Conservation (phyloP, 2,888 invertebrate genomes). For the Agrilus mali region DNA sequence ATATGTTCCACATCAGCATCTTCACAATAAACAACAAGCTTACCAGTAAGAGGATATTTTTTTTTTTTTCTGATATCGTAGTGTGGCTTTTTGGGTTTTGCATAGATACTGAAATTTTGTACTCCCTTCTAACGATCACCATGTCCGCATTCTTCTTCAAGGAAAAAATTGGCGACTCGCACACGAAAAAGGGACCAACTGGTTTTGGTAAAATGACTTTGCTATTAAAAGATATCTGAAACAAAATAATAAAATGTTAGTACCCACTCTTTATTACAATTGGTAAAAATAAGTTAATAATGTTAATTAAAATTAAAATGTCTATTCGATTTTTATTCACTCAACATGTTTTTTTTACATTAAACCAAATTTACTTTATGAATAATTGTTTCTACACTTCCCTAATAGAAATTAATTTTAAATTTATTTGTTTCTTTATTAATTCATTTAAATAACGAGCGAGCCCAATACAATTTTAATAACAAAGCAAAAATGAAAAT, state of each 20-base stretch:
- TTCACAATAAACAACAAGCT: slow-evolving; percentile 13
- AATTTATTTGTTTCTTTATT: too few relatives aligned
- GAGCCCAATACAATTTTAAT: too few relatives aligned
- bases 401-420: too few relatives aligned
- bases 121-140: slow-evolving; percentile 29
- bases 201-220: slow-evolving; percentile 35
- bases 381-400: too few relatives aligned
- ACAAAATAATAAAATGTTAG: slow-evolving; percentile 4
- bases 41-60: slow-evolving; percentile 16
- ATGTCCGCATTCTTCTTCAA: slow-evolving; percentile 30
- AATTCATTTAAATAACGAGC: too few relatives aligned
- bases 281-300: too few relatives aligned
- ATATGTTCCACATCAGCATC: slow-evolving; percentile 13
- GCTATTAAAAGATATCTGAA: slow-evolving; percentile 34
- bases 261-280: too few relatives aligned
- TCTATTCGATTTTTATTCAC: too few relatives aligned
- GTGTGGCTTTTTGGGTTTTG: slow-evolving; percentile 7
- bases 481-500: too few relatives aligned
- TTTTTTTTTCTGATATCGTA: slow-evolving; percentile 12
- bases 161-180: slow-evolving; percentile 34
- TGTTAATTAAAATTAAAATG: too few relatives aligned
- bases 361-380: too few relatives aligned
- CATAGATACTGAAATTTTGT: slow-evolving; percentile 16
- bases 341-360: too few relatives aligned
- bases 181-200: slow-evolving; percentile 35